These are phyloP conservation scores for Megathymus violae DNA, from an alignment of 1,140 invertebrate species.

Conservation along the genomic window DNA sequence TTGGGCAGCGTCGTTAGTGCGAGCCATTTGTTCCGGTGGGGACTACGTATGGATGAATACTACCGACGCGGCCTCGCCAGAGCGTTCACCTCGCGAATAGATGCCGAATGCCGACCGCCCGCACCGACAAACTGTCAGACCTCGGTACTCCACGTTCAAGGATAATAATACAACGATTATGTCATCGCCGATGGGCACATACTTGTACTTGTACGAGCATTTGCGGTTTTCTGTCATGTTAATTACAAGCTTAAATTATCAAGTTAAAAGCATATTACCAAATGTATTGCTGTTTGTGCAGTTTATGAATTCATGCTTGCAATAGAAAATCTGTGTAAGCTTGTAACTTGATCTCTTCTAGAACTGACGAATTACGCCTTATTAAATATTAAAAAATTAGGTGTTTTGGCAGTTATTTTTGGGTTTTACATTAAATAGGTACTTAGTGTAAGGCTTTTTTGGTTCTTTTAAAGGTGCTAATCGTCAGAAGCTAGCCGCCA, in stretches of 20 bases:
- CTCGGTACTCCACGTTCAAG: conserved; percentile 68
- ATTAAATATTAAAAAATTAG: background rate
- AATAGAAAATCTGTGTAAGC: conserved; percentile 11
- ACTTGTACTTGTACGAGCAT: too few species aligned
- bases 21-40: conserved; percentile 62
- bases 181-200: conserved; percentile 52
- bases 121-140: conserved; percentile 50
- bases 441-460: conserved; percentile 13
- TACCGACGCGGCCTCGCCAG: conserved; percentile 67
- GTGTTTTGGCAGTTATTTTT: background rate
- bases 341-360: conserved; percentile 14
- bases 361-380: background rate
- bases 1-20: conserved; percentile 32
- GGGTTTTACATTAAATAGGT: background rate
- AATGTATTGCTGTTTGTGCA: too few species aligned
- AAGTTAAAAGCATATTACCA: background rate
- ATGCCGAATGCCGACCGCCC: conserved; percentile 49
- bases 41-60: conserved; percentile 41
- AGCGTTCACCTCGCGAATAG: conserved; percentile 76
- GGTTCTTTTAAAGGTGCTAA: conserved; percentile 24
- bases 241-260: background rate
- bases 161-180: conserved; percentile 64
- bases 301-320: too few species aligned
- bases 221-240: conserved; percentile 10
- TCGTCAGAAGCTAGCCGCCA: conserved; percentile 26